Conservation (phyloP, 2,888 invertebrate species). For the Pachymerium ferrugineum region DNA sequence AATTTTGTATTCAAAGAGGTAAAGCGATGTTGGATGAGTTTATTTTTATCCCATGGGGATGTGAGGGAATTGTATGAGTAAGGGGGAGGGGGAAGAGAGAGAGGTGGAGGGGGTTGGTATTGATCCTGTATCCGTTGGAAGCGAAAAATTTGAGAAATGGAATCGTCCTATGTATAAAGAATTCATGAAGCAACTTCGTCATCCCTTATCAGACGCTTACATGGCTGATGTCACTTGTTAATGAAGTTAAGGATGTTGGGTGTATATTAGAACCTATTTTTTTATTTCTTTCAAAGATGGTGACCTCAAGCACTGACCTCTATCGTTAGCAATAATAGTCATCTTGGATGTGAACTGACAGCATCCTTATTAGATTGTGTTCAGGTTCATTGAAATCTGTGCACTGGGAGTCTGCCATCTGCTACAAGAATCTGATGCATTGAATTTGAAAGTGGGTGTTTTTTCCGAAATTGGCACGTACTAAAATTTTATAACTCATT, state of each 20-base stretch:
- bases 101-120: background rate
- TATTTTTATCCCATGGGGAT: background rate
- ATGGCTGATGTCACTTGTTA: conserved; percentile 15
- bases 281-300: background rate
- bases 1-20: background rate
- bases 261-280: conserved; percentile 6
- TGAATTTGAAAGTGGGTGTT: background rate
- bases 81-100: background rate
- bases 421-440: conserved; percentile 6
- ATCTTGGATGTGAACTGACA: conserved; percentile 21
- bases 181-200: conserved; percentile 15
- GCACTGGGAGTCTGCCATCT: conserved; percentile 21
- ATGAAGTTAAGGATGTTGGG: conserved; percentile 2
- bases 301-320: conserved; percentile 12
- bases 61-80: background rate
- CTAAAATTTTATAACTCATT: background rate
- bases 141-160: conserved; percentile 13
- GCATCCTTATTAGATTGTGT: conserved; percentile 21
- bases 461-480: background rate
- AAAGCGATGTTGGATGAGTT: background rate
- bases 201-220: conserved; percentile 17
- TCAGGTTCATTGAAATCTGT: conserved; percentile 18
- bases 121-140: conserved; percentile 18
- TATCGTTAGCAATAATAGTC: conserved; percentile 21
- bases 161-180: conserved; percentile 3